Percentiles rank a stretch among this genome's conserved stretches.
phyloP scores from a whole-genome alignment of 2,797 vertebrate species.

The Erethizon dorsatum region DNA sequence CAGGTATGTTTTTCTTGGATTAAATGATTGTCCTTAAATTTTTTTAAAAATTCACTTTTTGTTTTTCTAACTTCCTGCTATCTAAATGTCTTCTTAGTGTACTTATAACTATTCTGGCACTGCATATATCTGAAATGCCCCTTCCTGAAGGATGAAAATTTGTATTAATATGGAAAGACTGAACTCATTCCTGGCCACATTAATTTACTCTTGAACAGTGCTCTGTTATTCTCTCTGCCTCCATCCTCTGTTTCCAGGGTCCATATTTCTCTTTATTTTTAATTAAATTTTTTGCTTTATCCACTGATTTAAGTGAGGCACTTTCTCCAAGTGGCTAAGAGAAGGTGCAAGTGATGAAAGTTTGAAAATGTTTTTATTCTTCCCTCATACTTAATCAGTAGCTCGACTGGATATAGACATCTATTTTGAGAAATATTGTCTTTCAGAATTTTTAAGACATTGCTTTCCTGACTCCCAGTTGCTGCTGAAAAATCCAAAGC shows the following conservation, averaged over 20 bases:
- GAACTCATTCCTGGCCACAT: neutral
- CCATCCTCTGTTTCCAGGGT: neutral
- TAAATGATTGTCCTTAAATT: neutral
- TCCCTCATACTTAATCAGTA: neutral
- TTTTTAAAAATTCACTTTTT: neutral
- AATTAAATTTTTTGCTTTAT: neutral
- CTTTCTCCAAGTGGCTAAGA: neutral
- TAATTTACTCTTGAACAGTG: neutral
- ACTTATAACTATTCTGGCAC: neutral
- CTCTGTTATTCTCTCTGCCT: neutral
- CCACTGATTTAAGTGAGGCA: neutral
- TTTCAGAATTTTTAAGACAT: slow-evolving; percentile 7
- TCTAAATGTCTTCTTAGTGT: neutral
- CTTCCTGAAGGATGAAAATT: neutral
- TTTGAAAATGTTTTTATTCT: slow-evolving; percentile 21
- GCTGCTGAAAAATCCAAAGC: slow-evolving; percentile 35
- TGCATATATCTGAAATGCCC: neutral
- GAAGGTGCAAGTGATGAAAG: neutral
- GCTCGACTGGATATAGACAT: neutral
- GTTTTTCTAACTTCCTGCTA: neutral
- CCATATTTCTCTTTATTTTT: neutral
- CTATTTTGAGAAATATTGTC: slow-evolving; percentile 30
- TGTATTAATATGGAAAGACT: neutral
- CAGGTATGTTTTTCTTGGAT: neutral
- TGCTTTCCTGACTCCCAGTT: neutral